Evolutionary conservation across 2,888 invertebrate species (phyloP).

Genomic region (Aporophyla lueneburgensis): DNA sequence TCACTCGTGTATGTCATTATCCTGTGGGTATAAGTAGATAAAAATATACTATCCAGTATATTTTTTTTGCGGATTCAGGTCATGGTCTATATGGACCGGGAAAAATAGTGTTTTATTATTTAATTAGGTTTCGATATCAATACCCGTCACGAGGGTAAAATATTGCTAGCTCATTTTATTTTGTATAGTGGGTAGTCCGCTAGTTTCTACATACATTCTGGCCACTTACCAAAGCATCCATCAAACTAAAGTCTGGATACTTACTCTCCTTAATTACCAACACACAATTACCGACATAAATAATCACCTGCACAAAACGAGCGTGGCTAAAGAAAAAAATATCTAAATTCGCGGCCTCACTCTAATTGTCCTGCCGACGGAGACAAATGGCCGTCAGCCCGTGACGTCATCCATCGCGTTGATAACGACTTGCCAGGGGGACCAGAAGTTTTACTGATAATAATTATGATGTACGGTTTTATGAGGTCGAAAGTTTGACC

Average conservation of each 20-base stretch:
- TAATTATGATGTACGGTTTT: constrained; percentile 30
- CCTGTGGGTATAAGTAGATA: too few relatives aligned
- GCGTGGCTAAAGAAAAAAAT: constrained; percentile 26
- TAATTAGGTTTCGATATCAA: too few relatives aligned
- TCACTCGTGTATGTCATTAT: too few relatives aligned
- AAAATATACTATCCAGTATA: too few relatives aligned
- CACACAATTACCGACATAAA: constrained; percentile 6
- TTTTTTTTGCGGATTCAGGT: too few relatives aligned
- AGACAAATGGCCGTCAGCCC: constrained; percentile 61
- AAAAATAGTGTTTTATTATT: too few relatives aligned
- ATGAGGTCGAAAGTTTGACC: constrained; percentile 20
- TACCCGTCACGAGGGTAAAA: too few relatives aligned
- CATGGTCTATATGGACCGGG: too few relatives aligned
- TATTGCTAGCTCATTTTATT: too few relatives aligned
- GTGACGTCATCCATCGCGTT: constrained; percentile 59
- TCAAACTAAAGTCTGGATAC: not conserved
- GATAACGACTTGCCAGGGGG: constrained; percentile 47
- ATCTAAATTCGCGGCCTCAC: constrained; percentile 51
- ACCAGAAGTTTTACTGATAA: constrained; percentile 56
- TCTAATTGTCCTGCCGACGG: constrained; percentile 63
- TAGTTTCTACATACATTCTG: not conserved
- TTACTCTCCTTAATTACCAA: not conserved
- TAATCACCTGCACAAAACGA: constrained; percentile 35
- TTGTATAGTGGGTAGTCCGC: not conserved
- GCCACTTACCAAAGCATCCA: not conserved